A percentile compares a stretch with the other conserved stretches of the same genome.
phyloP scores from a whole-genome alignment of 2,113 vertebrate species.

The Tricholaema leucomelas region DNA sequence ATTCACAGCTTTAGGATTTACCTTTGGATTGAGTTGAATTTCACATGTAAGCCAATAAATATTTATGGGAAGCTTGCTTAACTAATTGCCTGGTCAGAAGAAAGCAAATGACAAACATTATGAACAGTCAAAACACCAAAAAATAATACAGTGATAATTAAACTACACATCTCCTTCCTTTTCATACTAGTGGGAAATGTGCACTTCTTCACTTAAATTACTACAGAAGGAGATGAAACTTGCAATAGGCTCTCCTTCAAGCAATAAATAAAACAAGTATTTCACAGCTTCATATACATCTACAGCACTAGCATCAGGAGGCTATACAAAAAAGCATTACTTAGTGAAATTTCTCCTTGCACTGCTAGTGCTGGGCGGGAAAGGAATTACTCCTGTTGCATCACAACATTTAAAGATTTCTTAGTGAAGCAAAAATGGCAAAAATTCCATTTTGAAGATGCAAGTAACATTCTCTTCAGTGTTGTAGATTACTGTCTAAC shows the following conservation, averaged over 20 bases:
- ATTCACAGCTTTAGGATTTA: constrained; percentile 33
- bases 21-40: constrained; percentile 10
- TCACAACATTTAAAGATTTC: background rate
- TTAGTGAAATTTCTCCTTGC: background rate
- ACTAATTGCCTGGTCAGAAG: background rate
- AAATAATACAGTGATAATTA: background rate
- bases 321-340: background rate
- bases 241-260: background rate
- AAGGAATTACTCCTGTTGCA: background rate
- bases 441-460: background rate
- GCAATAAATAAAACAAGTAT: constrained; percentile 24
- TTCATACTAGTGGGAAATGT: background rate
- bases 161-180: background rate
- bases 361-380: background rate
- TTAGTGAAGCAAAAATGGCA: background rate
- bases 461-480: background rate
- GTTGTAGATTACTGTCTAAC: background rate
- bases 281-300: background rate
- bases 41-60: constrained; percentile 14
- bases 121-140: background rate
- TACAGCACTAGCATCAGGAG: background rate
- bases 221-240: constrained; percentile 1
- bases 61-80: constrained; percentile 21
- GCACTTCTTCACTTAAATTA: background rate
- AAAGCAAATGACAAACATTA: constrained; percentile 15